phyloP scores from a whole-genome alignment of 2,888 invertebrate species.

The Ypsolopha scabrella region DNA sequence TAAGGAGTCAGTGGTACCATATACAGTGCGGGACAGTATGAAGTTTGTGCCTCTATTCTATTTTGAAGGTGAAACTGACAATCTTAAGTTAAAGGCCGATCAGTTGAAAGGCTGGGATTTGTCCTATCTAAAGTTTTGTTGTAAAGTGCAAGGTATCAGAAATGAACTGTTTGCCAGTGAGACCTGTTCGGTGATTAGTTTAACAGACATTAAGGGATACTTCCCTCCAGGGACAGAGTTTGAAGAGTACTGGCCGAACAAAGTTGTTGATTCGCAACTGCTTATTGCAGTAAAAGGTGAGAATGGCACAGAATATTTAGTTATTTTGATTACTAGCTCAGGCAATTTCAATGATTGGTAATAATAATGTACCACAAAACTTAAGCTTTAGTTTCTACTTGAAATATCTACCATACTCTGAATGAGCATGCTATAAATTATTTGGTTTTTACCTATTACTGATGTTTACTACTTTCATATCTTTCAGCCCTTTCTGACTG shows the following conservation, averaged over 20 bases:
- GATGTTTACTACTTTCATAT: too few relatives aligned
- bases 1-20: conserved; percentile 93
- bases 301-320: conserved; percentile 7
- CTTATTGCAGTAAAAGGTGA: conserved; percentile 77
- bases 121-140: conserved; percentile 93
- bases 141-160: conserved; percentile 93
- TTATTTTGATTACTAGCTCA: not conserved
- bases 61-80: conserved; percentile 90
- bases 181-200: conserved; percentile 90
- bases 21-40: conserved; percentile 83
- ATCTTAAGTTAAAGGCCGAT: conserved; percentile 87
- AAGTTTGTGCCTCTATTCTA: conserved; percentile 94
- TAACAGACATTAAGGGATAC: conserved; percentile 90
- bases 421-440: too few relatives aligned
- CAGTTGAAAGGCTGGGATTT: conserved; percentile 92
- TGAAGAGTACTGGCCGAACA: conserved; percentile 94
- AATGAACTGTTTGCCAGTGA: conserved; percentile 93
- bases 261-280: conserved; percentile 85
- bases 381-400: too few relatives aligned
- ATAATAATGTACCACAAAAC: too few relatives aligned
- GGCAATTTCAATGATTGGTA: too few relatives aligned
- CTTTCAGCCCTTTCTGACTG: too few relatives aligned
- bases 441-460: too few relatives aligned
- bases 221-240: conserved; percentile 91
- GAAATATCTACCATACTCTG: too few relatives aligned